Conservation (phyloP, 2,888 invertebrate species). For the Sycophila texana region DNA sequence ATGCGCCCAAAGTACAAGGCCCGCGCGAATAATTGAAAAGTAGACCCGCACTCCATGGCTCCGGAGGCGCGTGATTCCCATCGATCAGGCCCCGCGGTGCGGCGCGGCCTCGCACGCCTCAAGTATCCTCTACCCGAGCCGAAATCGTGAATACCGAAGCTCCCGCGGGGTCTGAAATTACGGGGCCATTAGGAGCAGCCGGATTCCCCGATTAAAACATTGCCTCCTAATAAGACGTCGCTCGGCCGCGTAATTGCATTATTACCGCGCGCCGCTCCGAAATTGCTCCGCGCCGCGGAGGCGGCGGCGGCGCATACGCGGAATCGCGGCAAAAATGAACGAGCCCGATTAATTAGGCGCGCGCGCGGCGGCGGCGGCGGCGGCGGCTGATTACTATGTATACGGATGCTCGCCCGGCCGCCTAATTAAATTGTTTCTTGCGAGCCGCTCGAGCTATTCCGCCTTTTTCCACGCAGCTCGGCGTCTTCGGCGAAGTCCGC, state of each 20-base stretch:
- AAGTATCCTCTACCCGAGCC: too few relatives aligned
- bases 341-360: conserved; percentile 63
- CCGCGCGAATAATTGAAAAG: too few relatives aligned
- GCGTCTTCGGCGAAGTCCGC: neutral
- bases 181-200: conserved; percentile 68
- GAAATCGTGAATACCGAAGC: neutral
- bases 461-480: conserved; percentile 5
- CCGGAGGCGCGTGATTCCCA: neutral
- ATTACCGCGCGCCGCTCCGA: conserved; percentile 65
- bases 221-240: conserved; percentile 72
- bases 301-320: neutral
- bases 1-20: too few relatives aligned
- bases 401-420: conserved; percentile 5
- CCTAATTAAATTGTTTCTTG: conserved; percentile 41
- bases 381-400: conserved; percentile 61
- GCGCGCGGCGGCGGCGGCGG: too few relatives aligned
- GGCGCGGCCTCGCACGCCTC: conserved; percentile 20
- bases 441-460: neutral
- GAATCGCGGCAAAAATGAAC: neutral
- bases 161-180: conserved; percentile 60
- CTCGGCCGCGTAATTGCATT: conserved; percentile 70
- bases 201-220: conserved; percentile 70
- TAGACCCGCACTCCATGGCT: neutral
- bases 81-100: neutral
- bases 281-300: conserved; percentile 5